Evolutionary conservation across 2,113 vertebrate genomes (phyloP), one percentile per base, ranked within the genome.

Genomic region (Tupaia chinensis): DNA sequence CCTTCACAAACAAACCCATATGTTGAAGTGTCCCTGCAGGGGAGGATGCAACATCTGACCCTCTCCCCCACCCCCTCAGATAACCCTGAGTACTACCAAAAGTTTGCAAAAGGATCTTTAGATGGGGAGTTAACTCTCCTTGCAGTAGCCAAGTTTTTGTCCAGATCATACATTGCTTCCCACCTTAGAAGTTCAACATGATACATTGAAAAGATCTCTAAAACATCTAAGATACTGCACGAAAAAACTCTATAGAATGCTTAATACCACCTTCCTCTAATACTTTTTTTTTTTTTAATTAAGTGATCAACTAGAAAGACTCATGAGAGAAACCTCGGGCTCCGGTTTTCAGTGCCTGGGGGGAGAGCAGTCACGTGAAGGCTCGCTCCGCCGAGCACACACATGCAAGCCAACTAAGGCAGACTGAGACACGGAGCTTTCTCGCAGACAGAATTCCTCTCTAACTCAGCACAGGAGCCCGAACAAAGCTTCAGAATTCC

Each of bases 281-380:
- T 1, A 1, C 5, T 1, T 44, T 70, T 85, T 65, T 85, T 65
- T 66, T 22, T 72, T 65, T 54, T 15, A 63, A 91, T n/a, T 63
- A 93, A 95, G 70, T 56, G 74, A 89, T 91, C 32, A 44, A 16
- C 34, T 10, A 83, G 72, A 95, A 87, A 78, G 68, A 80, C 66
- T 2, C 1, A 83, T 2, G 14, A 23, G 66, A 25, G 17, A 92
- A 81, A 29, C 61, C 61, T 12, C 73, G 87, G 84, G 53, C 79
- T 87, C 74, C 60, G 4, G 22, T 53, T 65, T 69, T 87, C 29
- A 27, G 25, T 6, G 25, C 8, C 34, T 9, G 44, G 14, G 1
- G 7, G 87, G 32, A 72, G 22, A 29, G 20, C 32, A 7, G 56
- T 25, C 65, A 80, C 61, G 4, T 20, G 65, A 81, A 27, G 23